A percentile compares a stretch with the other conserved stretches of the same genome.
phyloP scores from a whole-genome alignment of 2,797 vertebrate species.

The Oreortyx pictus region DNA sequence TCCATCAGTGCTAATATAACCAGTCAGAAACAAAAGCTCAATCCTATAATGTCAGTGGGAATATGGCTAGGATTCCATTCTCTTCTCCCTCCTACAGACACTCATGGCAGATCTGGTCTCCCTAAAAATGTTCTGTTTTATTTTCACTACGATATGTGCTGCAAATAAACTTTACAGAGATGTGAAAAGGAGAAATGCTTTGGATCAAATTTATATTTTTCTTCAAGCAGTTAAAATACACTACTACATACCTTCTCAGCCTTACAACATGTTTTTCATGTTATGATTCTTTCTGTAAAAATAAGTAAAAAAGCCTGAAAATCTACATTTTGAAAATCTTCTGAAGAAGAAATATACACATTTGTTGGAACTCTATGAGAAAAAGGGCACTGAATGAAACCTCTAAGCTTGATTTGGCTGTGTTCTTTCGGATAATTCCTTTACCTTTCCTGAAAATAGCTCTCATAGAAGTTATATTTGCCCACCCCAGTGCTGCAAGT shows the following conservation, averaged over 20 bases:
- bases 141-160: not conserved
- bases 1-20: not conserved
- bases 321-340: not conserved
- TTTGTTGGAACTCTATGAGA: not conserved
- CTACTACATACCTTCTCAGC: not conserved
- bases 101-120: not conserved
- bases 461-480: not conserved
- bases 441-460: not conserved
- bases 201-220: not conserved
- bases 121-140: not conserved
- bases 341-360: not conserved
- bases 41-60: not conserved
- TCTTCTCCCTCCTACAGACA: not conserved
- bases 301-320: not conserved
- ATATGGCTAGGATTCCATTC: not conserved
- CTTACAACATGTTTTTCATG: not conserved
- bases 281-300: not conserved
- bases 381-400: not conserved
- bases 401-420: not conserved
- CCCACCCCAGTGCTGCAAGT: rapidly evolving
- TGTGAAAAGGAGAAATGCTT: not conserved
- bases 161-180: not conserved
- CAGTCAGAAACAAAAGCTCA: not conserved
- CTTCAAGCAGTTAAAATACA: not conserved
- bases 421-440: not conserved